Evolutionary conservation across 2,113 vertebrate species (phyloP), one percentile per base, ranked within the genome.

Genomic region (Amphilophus citrinellus): DNA sequence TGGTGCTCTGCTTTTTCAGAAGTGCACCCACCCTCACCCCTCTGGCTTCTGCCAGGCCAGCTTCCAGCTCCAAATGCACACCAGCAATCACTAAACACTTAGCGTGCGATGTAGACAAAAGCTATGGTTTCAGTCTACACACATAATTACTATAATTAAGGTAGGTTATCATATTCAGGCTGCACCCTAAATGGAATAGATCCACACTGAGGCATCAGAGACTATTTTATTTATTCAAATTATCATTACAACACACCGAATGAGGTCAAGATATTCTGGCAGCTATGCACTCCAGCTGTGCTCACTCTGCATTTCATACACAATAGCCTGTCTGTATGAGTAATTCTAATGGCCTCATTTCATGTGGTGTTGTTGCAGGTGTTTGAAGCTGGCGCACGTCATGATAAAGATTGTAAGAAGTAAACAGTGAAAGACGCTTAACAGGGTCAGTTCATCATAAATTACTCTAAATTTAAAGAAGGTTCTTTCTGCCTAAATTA

Each of bases 51-150:
- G 60, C n/a, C 59, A 58, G 59, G 30, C 18, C 57, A 37, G 22
- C 66, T 80, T 76, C 24, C 62, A 75, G 39, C 76, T 79, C 30
- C 61, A 53, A 39, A 77, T 9, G 59, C 82, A 84, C 61, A 71
- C 53, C 17, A 35, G 27, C 68, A 73, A 73, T 53, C 68, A 5
- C 47, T 37, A 79, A n/a, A 82, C 58, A 32, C 73, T 76, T 58
- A 76, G n/a, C 3, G 4, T 80, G 78, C 60, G 35, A 63, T 66
- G 68, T 13, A 56, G 60, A 39, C 76, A 53, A 42, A 57, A 27
- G 37, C 60, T 32, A 58, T 47, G 18, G 20, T n/a, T 71, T 3
- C 60, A 27, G n/a, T 6, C 35, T 15, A 56, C 15, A n/a, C 56
- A 59, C 17, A 47, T 14, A 6, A 56, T 35, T 50, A 37, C 20